Conservation (phyloP, 2,888 invertebrate genomes). For the Frankliniella intonsa region DNA sequence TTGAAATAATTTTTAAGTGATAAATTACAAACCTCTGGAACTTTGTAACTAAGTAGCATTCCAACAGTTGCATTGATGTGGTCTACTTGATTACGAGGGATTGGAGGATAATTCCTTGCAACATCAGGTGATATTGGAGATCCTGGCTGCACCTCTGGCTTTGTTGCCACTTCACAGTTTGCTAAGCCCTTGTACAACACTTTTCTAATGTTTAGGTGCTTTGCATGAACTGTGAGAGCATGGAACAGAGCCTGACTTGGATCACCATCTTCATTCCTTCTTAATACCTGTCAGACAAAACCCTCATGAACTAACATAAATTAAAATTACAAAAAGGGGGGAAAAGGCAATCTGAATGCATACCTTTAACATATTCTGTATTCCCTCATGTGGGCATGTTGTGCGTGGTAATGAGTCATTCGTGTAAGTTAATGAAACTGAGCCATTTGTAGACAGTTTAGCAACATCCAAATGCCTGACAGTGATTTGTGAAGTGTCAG, state of each 20-base stretch:
- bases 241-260: constrained; percentile 58
- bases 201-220: constrained; percentile 60
- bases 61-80: constrained; percentile 77
- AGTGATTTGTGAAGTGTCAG: constrained; percentile 61
- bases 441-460: constrained; percentile 49
- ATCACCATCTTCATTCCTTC: constrained; percentile 54
- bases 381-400: constrained; percentile 70
- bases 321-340: constrained; percentile 28
- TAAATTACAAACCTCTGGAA: constrained; percentile 61
- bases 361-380: constrained; percentile 64
- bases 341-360: background rate
- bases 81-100: constrained; percentile 79
- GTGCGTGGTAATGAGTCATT: constrained; percentile 78
- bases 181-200: constrained; percentile 64
- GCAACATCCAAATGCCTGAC: constrained; percentile 59
- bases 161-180: constrained; percentile 56
- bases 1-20: background rate
- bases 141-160: constrained; percentile 48
- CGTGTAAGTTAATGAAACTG: constrained; percentile 72
- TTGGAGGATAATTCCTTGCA: constrained; percentile 65
- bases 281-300: constrained; percentile 45
- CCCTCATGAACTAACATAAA: background rate
- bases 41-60: constrained; percentile 71
- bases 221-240: constrained; percentile 51
- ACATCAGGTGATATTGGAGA: constrained; percentile 54